Percentiles rank a stretch among this genome's conserved stretches.
These are phyloP conservation scores for Apteryx mantelli DNA, from an alignment of 2,113 vertebrate genomes.

Conservation along the genomic window DNA sequence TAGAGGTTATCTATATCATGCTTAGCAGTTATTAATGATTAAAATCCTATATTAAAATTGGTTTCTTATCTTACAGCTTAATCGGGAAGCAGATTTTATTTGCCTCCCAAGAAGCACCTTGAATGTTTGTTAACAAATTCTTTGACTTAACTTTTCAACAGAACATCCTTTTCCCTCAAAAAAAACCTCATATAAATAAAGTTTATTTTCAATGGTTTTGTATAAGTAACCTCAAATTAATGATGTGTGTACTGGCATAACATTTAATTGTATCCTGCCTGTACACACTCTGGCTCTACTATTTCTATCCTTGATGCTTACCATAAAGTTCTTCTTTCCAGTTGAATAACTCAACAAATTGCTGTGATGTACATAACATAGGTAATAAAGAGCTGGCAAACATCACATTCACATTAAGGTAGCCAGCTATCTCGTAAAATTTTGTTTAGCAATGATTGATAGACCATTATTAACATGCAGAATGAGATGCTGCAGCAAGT, in stretches of 20 bases:
- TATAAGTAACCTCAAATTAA: slow-evolving; percentile 13
- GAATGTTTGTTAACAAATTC: neutral
- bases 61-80: neutral
- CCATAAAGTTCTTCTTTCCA: slow-evolving; percentile 8
- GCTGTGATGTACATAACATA: neutral
- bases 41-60: neutral
- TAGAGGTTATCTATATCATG: neutral
- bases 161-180: neutral
- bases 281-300: neutral
- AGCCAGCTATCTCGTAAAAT: neutral
- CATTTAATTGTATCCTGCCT: neutral
- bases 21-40: neutral
- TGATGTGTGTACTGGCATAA: neutral
- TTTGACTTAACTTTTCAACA: neutral
- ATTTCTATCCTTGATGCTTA: neutral
- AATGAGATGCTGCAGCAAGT: neutral
- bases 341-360: slow-evolving; percentile 23
- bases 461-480: slow-evolving; percentile 10
- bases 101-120: neutral
- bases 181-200: neutral
- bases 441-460: slow-evolving; percentile 27
- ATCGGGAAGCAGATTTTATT: neutral
- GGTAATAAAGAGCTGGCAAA: slow-evolving; percentile 44
- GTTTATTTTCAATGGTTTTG: neutral
- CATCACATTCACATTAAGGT: neutral